Evolutionary conservation across 2,113 vertebrate species (phyloP).

Genomic region (Arothron firmamentum): DNA sequence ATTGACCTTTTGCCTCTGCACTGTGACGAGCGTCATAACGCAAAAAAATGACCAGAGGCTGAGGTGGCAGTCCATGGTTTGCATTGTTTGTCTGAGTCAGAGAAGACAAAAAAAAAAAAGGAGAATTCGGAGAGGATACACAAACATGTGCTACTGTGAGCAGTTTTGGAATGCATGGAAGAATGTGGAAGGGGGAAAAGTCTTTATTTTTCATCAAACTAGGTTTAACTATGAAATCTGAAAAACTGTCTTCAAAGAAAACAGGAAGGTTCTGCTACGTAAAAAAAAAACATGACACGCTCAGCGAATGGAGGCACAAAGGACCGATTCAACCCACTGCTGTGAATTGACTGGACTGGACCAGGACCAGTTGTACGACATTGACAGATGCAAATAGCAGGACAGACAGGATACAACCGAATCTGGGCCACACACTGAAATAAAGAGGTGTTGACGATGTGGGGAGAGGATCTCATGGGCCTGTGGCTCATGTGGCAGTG

Average conservation of each 20-base stretch:
- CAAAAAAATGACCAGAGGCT: conserved; percentile 34
- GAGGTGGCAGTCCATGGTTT: background rate
- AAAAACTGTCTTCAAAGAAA: conserved; percentile 53
- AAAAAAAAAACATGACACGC: conserved; percentile 56
- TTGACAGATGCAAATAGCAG: background rate
- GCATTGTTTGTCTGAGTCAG: background rate
- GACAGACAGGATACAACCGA: conserved; percentile 1
- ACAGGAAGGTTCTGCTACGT: conserved; percentile 39
- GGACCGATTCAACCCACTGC: conserved; percentile 44
- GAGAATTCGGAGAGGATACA: conserved; percentile 37
- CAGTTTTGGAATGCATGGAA: conserved; percentile 41
- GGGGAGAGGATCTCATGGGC: conserved; percentile 34
- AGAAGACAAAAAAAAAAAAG: background rate
- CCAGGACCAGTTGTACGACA: background rate
- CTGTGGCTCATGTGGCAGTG: conserved; percentile 34
- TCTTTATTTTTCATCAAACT: conserved; percentile 38
- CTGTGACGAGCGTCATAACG: conserved; percentile 36
- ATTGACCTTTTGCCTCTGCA: conserved; percentile 41
- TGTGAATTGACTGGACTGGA: conserved; percentile 10
- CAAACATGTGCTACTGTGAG: conserved; percentile 24
- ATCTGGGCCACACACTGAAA: conserved; percentile 28
- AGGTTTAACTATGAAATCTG: conserved; percentile 51
- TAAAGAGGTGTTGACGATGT: conserved; percentile 42
- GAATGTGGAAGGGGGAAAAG: conserved; percentile 23
- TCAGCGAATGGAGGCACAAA: conserved; percentile 35